Evolutionary conservation across 2,888 invertebrate species (phyloP).

Genomic region (Drosophila anceps): DNA sequence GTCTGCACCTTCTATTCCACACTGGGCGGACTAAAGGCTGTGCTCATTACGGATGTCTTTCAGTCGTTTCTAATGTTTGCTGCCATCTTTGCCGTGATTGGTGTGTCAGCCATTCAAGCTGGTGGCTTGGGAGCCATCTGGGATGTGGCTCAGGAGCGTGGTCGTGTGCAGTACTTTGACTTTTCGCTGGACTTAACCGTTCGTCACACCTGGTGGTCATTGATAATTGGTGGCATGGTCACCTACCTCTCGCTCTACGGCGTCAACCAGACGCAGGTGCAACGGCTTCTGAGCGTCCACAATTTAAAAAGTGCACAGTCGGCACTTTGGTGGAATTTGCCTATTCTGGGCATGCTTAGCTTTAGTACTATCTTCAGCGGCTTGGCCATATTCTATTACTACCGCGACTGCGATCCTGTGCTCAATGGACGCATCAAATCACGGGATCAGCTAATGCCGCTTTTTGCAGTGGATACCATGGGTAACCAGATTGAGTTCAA

Average conservation of each 20-base stretch:
- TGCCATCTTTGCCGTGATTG: slow-evolving; percentile 92
- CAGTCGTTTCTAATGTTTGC: slow-evolving; percentile 94
- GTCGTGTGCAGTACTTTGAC: slow-evolving; percentile 89
- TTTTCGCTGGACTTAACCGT: slow-evolving; percentile 92
- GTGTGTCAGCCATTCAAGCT: slow-evolving; percentile 89
- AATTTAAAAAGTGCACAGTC: slow-evolving; percentile 90
- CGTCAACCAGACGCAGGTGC: slow-evolving; percentile 94
- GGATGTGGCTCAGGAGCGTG: slow-evolving; percentile 89
- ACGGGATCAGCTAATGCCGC: slow-evolving; percentile 92
- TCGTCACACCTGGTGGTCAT: slow-evolving; percentile 93
- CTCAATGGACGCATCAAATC: slow-evolving; percentile 87
- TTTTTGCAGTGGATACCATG: slow-evolving; percentile 92
- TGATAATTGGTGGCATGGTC: slow-evolving; percentile 91
- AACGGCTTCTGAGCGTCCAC: slow-evolving; percentile 90
- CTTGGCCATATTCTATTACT: slow-evolving; percentile 93
- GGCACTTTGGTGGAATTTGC: slow-evolving; percentile 93
- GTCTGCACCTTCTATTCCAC: slow-evolving; percentile 95
- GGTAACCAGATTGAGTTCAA: slow-evolving; percentile 71
- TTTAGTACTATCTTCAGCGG: slow-evolving; percentile 92
- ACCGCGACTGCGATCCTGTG: slow-evolving; percentile 93
- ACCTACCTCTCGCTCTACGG: slow-evolving; percentile 94
- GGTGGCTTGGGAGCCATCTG: slow-evolving; percentile 91
- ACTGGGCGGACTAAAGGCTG: slow-evolving; percentile 96
- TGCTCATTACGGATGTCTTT: slow-evolving; percentile 94
- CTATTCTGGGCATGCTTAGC: slow-evolving; percentile 91